Conservation (phyloP, 2,888 invertebrate genomes). For the Yponomeuta plumbellus region DNA sequence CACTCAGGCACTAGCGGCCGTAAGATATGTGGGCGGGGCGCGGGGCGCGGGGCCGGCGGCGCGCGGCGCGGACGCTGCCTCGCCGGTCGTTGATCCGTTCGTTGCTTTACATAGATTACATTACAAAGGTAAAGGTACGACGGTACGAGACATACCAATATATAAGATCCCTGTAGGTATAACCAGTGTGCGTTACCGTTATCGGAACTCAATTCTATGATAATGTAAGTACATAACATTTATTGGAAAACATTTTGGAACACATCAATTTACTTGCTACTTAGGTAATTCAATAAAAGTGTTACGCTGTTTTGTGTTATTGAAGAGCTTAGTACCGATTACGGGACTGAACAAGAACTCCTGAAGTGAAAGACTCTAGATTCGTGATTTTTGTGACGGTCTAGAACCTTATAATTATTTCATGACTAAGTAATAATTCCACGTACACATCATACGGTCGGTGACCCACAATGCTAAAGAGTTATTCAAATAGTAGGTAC, state of each 20-base stretch:
- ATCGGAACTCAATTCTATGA: slow-evolving; percentile 1
- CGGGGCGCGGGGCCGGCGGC: not conserved
- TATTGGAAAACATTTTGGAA: slow-evolving; percentile 68
- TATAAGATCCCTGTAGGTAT: slow-evolving; percentile 1
- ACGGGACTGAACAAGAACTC: too few species aligned
- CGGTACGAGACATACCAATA: not conserved
- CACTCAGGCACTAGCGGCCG: slow-evolving; percentile 18
- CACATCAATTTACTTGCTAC: slow-evolving; percentile 40
- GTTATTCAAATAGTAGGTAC: too few species aligned
- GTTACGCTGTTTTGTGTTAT: too few species aligned
- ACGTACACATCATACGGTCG: too few species aligned
- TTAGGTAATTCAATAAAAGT: too few species aligned
- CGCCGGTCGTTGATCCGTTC: slow-evolving; percentile 29
- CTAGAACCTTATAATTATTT: too few species aligned
- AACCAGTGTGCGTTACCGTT: slow-evolving; percentile 2
- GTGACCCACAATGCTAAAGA: too few species aligned
- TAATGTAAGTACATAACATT: slow-evolving; percentile 29
- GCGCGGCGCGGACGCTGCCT: not conserved
- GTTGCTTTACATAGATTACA: not conserved
- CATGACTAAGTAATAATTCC: too few species aligned
- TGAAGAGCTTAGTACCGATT: too few species aligned
- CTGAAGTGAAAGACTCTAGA: too few species aligned
- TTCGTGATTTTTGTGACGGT: too few species aligned
- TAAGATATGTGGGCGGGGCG: not conserved
- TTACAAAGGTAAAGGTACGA: too few species aligned